Evolutionary conservation across 2,888 invertebrate species (phyloP), one percentile per base, ranked within the genome.

Genomic region (Leucozona laternaria): DNA sequence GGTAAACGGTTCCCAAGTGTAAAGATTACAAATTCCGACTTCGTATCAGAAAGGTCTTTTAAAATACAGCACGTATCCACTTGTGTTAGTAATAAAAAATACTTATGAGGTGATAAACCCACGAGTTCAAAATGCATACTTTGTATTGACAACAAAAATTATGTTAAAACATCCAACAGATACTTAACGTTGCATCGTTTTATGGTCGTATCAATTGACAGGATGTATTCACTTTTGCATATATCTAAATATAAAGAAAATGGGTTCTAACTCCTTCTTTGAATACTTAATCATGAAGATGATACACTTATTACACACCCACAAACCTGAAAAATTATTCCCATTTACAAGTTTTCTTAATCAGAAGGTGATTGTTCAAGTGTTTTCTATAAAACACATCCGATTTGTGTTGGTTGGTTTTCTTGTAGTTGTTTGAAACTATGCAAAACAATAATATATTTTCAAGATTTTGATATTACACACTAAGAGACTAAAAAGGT

Each of bases 51-150:
- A 68, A 62, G 53, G 43, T 60, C 34, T 15, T 71, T 53, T 43
- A 43, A 11, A 48, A 78, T 70, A 68, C 60, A 28, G 50, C 66
- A 66, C 45, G 66, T 66, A 62, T 11, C 22, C 48, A 79, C 48
- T 57, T 57, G 60, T 68, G 66, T 13, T 58, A 66, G 76, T 48
- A 68, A 80, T 85, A 80, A 80, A 84, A 80, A 76, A 66, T 76
- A 43, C 73, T 50, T 53, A 66, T 80, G 71, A 58, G 71, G 84
- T 76, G 84, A 84, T 84, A 80, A 85, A 80, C 72, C 55, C 28
- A 40, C n/a, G 25, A 60, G 79, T 72, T 77, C 17, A 55, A 71
- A 72, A 71, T 80, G 64, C 76, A 84, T 57, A 37, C 37, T 70
- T 79, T 25, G 37, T 55, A 58, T 57, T 45, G 68, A 48, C 71